Percentiles rank a stretch among this genome's conserved stretches.
These are phyloP conservation scores for Muscicapa comitata DNA, from an alignment of 2,797 vertebrate genomes.

Conservation along the genomic window DNA sequence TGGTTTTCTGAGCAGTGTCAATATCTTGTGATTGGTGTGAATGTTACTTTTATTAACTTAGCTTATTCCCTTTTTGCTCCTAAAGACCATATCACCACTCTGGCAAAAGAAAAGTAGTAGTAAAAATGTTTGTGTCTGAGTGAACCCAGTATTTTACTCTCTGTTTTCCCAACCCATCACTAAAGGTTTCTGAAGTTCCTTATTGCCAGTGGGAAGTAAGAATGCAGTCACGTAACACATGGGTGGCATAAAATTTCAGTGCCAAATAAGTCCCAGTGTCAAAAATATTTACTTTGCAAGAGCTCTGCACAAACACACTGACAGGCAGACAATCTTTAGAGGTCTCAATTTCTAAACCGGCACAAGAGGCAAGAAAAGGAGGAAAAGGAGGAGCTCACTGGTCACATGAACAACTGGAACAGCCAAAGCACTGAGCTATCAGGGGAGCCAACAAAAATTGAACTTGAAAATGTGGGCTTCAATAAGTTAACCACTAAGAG, in stretches of 20 bases:
- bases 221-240: rapidly evolving
- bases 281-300: neutral
- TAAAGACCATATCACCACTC: neutral
- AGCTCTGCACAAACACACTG: neutral
- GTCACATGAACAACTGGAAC: neutral
- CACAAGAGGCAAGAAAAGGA: neutral
- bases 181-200: neutral
- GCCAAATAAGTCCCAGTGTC: neutral
- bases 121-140: neutral
- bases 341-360: neutral
- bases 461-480: neutral
- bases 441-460: neutral
- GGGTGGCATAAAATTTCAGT: neutral
- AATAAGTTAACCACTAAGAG: neutral
- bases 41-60: neutral
- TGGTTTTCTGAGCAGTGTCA: neutral
- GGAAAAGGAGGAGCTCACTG: neutral
- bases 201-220: neutral
- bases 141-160: neutral
- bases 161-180: neutral
- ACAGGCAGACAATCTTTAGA: neutral
- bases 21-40: neutral
- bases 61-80: neutral
- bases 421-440: neutral
- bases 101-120: neutral